phyloP scores from a whole-genome alignment of 2,113 vertebrate species.

The Tetraodon nigroviridis region DNA sequence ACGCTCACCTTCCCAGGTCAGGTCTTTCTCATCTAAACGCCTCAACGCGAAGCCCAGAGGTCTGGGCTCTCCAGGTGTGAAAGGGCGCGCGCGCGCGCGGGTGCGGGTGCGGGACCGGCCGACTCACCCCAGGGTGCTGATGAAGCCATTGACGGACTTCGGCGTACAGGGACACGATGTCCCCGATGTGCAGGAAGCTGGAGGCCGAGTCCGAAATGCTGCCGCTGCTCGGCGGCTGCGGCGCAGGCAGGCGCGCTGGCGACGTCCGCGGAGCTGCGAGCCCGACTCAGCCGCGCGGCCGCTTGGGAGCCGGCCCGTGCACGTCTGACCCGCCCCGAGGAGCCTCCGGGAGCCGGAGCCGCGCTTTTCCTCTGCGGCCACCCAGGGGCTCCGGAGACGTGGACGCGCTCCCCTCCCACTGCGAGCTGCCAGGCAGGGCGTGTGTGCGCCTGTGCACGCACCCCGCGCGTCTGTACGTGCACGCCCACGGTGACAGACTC shows the following conservation, averaged over 20 bases:
- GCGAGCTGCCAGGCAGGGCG: neutral
- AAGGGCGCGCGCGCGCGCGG: too few relatives aligned
- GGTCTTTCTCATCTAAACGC: too few relatives aligned
- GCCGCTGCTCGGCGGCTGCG: neutral
- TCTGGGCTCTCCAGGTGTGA: too few relatives aligned
- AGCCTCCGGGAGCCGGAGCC: neutral
- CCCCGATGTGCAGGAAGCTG: conserved; percentile 90
- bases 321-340: too few relatives aligned
- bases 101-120: too few relatives aligned
- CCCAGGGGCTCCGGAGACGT: neutral
- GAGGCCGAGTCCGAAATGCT: conserved; percentile 88
- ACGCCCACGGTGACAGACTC: conserved; percentile 20
- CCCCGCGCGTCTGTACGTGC: neutral
- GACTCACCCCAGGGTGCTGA: conserved; percentile 91
- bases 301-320: too few relatives aligned
- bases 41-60: too few relatives aligned
- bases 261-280: too few relatives aligned
- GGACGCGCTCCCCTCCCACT: neutral
- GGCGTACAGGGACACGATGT: conserved; percentile 90
- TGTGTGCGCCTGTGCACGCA: neutral
- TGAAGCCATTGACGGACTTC: conserved; percentile 91
- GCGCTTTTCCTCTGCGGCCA: neutral
- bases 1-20: too few relatives aligned
- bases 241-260: neutral
- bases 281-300: too few relatives aligned